Base-by-base conservation (phyloP, 1,140 invertebrate species). In the Rhizoglyphus robini region DNA sequence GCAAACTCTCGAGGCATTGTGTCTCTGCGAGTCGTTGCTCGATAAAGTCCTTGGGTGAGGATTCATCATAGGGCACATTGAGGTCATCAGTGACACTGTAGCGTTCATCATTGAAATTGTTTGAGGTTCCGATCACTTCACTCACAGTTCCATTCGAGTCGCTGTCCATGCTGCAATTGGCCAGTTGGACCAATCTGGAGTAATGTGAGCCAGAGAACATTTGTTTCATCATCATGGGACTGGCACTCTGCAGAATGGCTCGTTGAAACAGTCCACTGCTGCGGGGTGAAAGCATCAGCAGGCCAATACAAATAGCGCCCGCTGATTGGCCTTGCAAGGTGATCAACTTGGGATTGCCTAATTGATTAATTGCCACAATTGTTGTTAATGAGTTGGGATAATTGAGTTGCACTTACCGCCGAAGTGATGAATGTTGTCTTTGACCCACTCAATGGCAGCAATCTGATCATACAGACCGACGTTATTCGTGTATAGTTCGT, bases 291-390 rank as follows among this genome's bases (percentile, higher is more conserved):
- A 98, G 77, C 59, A 97, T 80, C 77, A 96, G 92, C 71, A 96
- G 79, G 18, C 88, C 88, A 1, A 97, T 89, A 36, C 90, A 90
- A 13, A 90, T 90, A 1, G 91, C 91, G 8, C 95, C 94, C 18
- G 94, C 92, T 67, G 89, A 94, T 77, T 98, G 94, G 13, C 93
- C 94, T 73, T 97, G 95, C 15, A 98, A 77, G 0, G 94, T 97
- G 20, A 98, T 85, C 72, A 91, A 91, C 69, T 90, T 82, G 11
- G 90, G 87, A 77, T 96, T 93, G 2, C 64, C 64, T 65, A 18
- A n/a, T 46, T 46, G 41, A 3, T 3, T 3, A 3, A 46, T 3
- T n/a, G 23, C 23, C 15, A 46, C 18, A 8, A 46, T 11, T 54
- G 51, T 58, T 3, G 25, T 58, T 2, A 18, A 58, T 18, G 15